Base-by-base conservation (phyloP, 2,113 vertebrate genomes). In the Amphiprion percula region DNA sequence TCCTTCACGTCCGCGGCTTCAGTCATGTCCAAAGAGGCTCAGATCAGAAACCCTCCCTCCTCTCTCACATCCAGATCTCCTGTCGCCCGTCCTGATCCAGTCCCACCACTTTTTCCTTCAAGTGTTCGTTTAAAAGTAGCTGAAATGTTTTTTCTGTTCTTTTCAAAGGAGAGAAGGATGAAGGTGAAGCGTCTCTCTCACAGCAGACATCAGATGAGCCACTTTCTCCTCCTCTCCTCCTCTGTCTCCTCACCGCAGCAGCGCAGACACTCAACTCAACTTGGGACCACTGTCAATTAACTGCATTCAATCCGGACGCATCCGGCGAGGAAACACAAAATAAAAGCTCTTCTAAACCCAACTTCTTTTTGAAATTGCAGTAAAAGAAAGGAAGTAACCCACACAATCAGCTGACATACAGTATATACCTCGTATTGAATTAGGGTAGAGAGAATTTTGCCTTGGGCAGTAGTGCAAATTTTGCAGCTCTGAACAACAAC, bases 231-330 rank as follows among this genome's bases (percentile, higher is more conserved):
- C 41, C 71, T 68, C 59, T 56, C 62, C 61, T 60, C 19, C 64
- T 16, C 65, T 69, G 58, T 79, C 63, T 79, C 26, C 50, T 30
- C 66, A 49, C 80, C 77, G 89, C 91, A 88, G 90, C 90, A 82
- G 69, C 44, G 46, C 68, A 49, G 60, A 6, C 23, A 79, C 86
- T 73, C 24, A 21, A 55, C 70, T 83, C 79, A 86, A 91, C 82
- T 91, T 88, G 88, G 83, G 85, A 90, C 88, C 39, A 12, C 10
- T 54, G 82, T 83, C 72, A 90, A 33, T n/a, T 0, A 0, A 6
- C 1, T 4, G 1, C 0, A 15, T 26, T 52, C 11, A 15, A 8
- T 19, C 41, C 0, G 1, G 10, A 1, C 10, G 46, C 69, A 82
- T 92, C 89, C 92, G 70, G 65, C 46, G 4, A 6, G 0, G 3